Conservation (phyloP, 2,888 invertebrate genomes). For the Noctua pronuba region DNA sequence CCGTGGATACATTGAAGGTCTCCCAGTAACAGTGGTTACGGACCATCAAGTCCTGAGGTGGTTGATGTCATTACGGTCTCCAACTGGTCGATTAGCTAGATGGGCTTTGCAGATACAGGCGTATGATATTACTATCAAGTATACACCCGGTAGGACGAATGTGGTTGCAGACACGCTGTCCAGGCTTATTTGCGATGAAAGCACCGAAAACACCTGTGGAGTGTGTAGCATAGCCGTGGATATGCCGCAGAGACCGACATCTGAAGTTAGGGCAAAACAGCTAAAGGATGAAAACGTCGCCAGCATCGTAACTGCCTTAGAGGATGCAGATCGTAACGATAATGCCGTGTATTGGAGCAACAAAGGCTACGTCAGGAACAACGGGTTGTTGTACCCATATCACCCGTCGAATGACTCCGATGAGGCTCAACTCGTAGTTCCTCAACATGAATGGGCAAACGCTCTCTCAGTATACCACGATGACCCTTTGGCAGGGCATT, state of each 20-base stretch:
- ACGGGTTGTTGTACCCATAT: constrained; percentile 4
- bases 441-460: constrained; percentile 14
- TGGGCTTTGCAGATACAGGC: constrained; percentile 31
- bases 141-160: constrained; percentile 1
- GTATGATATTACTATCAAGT: constrained; percentile 45
- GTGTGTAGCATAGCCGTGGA: constrained; percentile 18
- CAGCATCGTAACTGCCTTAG: neutral
- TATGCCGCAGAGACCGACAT: constrained; percentile 6
- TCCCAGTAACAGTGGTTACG: constrained; percentile 16
- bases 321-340: neutral
- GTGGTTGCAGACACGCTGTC: neutral
- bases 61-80: constrained; percentile 16
- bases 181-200: constrained; percentile 1
- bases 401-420: constrained; percentile 2
- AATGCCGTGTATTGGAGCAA: constrained; percentile 12
- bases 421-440: constrained; percentile 16
- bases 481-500: neutral
- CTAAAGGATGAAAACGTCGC: constrained; percentile 2
- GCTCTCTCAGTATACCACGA: constrained; percentile 11
- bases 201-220: neutral
- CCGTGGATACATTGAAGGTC: constrained; percentile 32
- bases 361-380: constrained; percentile 7
- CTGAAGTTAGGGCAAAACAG: constrained; percentile 20
- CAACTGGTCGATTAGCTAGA: constrained; percentile 23
- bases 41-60: constrained; percentile 34